These are phyloP conservation scores for Diachasma alloeum DNA, from an alignment of 1,140 invertebrate species.

Conservation along the genomic window DNA sequence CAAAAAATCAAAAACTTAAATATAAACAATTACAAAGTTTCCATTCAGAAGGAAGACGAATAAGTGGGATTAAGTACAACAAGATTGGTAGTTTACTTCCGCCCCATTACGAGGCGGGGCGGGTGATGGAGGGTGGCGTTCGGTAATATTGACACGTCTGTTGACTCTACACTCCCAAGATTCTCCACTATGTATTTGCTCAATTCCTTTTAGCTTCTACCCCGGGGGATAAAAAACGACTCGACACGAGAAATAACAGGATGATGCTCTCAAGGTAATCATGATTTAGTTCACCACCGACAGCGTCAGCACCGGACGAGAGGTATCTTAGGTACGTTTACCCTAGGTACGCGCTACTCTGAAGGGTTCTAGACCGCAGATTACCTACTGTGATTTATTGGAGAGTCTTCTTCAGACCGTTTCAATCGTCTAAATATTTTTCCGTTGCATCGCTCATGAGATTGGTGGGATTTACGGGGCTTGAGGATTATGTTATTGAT, in stretches of 20 bases:
- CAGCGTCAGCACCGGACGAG: neutral
- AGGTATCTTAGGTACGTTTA: neutral
- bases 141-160: neutral
- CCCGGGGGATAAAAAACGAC: neutral
- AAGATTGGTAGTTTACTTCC: constrained; percentile 52
- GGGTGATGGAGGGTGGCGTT: neutral
- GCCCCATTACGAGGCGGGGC: constrained; percentile 40
- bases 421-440: neutral
- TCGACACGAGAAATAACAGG: neutral
- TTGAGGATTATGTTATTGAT: neutral
- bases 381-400: neutral
- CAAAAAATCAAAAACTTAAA: too few relatives aligned
- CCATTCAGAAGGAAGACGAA: too few relatives aligned
- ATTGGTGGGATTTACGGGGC: neutral
- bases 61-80: constrained; percentile 48
- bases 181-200: neutral
- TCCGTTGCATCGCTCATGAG: neutral
- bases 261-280: constrained; percentile 22
- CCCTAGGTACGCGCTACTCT: neutral
- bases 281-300: constrained; percentile 20
- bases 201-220: neutral
- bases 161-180: neutral
- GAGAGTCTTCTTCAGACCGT: neutral
- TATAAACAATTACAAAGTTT: too few relatives aligned
- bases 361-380: neutral